A percentile compares a stretch with the other conserved stretches of the same genome.
These are phyloP conservation scores for Lithobates pipiens DNA, from an alignment of 2,797 vertebrate genomes.

Conservation along the genomic window DNA sequence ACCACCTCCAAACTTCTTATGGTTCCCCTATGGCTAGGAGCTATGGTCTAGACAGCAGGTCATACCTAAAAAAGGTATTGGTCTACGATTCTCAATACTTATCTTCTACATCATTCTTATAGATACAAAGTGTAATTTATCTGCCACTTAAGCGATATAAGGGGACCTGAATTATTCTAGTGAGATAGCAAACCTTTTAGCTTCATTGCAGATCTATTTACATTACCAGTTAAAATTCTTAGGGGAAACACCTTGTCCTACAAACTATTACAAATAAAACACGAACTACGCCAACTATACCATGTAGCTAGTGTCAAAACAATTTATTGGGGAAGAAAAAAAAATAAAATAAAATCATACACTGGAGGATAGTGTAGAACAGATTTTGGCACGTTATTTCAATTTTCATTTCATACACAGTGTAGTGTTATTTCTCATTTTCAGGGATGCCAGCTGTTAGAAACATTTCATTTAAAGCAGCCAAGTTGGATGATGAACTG, in stretches of 20 bases:
- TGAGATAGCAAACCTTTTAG: neutral
- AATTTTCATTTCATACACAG: constrained; percentile 55
- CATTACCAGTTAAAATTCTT: neutral
- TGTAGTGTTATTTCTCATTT: constrained; percentile 26
- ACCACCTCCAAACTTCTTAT: too few species aligned
- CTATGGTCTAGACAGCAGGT: too few species aligned
- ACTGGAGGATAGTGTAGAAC: constrained; percentile 7
- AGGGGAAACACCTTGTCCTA: neutral
- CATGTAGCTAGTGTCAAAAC: constrained; percentile 9
- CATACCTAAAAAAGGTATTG: neutral
- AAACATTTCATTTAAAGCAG: constrained; percentile 44
- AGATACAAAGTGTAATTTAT: neutral
- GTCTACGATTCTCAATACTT: neutral
- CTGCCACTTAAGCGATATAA: neutral
- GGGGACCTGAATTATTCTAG: neutral
- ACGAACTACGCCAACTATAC: neutral
- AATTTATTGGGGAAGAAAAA: neutral
- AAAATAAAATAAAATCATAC: neutral
- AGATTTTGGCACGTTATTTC: constrained; percentile 57
- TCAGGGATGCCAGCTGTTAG: constrained; percentile 44
- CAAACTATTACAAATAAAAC: neutral
- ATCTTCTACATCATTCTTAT: too few species aligned
- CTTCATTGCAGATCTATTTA: constrained; percentile 3
- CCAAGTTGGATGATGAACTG: constrained; percentile 36
- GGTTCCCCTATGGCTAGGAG: too few species aligned